A percentile compares a stretch with the other conserved stretches of the same genome.
Evolutionary conservation across 2,888 invertebrate species (phyloP).

Genomic region (Nomada hirtipes): DNA sequence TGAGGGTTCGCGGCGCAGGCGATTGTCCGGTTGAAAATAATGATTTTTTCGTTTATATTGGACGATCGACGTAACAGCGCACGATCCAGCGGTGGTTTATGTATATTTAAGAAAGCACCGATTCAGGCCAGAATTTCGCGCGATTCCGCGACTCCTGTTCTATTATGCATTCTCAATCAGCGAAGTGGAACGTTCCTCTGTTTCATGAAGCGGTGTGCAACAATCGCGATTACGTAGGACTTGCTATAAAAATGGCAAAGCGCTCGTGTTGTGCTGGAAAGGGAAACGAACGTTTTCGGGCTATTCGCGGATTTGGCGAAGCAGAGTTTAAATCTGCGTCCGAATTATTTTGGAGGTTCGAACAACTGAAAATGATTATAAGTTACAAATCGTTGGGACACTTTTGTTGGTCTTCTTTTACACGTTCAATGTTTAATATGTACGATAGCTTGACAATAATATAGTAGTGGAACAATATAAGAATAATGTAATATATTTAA

Average conservation of each 20-base stretch:
- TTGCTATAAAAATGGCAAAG: slow-evolving; percentile 11
- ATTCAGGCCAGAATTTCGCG: slow-evolving; percentile 20
- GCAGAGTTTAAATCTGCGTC: too few species aligned
- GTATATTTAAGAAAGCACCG: slow-evolving; percentile 44
- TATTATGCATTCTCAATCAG: slow-evolving; percentile 67
- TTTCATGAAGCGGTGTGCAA: slow-evolving; percentile 19
- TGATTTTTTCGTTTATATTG: slow-evolving; percentile 4
- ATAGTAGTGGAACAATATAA: too few species aligned
- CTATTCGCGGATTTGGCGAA: not conserved
- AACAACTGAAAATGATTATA: too few species aligned
- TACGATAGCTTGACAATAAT: too few species aligned
- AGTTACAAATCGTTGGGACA: too few species aligned
- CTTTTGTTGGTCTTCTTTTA: too few species aligned
- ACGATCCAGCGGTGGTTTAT: slow-evolving; percentile 1
- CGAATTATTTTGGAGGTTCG: too few species aligned
- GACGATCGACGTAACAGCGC: slow-evolving; percentile 18
- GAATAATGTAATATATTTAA: too few species aligned
- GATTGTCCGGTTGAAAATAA: slow-evolving; percentile 23
- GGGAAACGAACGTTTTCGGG: not conserved
- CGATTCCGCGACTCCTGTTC: slow-evolving; percentile 35
- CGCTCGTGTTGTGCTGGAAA: not conserved
- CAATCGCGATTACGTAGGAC: slow-evolving; percentile 10
- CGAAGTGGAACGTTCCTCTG: slow-evolving; percentile 27
- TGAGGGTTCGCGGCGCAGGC: slow-evolving; percentile 3
- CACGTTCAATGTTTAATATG: too few species aligned